Conservation (phyloP, 2,888 invertebrate genomes). For the Rhopalosiphum nymphaeae region DNA sequence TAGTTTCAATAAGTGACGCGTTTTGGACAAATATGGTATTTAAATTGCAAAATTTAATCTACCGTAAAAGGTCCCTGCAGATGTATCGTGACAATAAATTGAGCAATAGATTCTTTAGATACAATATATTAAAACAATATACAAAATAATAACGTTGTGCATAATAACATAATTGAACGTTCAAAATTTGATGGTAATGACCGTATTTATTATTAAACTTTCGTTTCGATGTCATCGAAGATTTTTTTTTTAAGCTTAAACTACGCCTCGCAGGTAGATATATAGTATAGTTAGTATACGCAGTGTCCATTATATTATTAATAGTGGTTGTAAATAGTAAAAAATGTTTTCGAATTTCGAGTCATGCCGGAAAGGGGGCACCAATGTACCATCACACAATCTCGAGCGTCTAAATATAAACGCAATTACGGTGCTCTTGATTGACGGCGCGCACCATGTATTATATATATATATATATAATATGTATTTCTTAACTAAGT, state of each 20-base stretch:
- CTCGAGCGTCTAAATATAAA: slow-evolving; percentile 47
- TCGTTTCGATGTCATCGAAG: neutral
- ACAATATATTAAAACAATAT: neutral
- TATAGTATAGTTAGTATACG: neutral
- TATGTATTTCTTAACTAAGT: slow-evolving; percentile 21
- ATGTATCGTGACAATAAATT: neutral
- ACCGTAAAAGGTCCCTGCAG: neutral
- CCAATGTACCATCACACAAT: neutral
- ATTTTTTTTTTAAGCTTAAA: neutral
- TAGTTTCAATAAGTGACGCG: neutral
- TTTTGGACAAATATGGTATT: neutral
- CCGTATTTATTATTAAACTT: neutral
- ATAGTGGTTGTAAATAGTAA: neutral
- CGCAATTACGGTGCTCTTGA: slow-evolving; percentile 27
- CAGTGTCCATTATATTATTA: neutral
- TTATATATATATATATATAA: neutral
- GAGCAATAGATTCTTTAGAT: neutral
- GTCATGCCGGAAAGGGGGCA: neutral
- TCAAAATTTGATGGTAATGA: neutral
- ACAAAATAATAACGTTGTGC: neutral
- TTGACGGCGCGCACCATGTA: neutral
- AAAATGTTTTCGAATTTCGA: slow-evolving; percentile 24
- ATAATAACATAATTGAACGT: neutral
- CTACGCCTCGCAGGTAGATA: neutral
- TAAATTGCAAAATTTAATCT: neutral